These are phyloP conservation scores for Myotis planiceps DNA, from an alignment of 2,797 vertebrate species.

Conservation along the genomic window DNA sequence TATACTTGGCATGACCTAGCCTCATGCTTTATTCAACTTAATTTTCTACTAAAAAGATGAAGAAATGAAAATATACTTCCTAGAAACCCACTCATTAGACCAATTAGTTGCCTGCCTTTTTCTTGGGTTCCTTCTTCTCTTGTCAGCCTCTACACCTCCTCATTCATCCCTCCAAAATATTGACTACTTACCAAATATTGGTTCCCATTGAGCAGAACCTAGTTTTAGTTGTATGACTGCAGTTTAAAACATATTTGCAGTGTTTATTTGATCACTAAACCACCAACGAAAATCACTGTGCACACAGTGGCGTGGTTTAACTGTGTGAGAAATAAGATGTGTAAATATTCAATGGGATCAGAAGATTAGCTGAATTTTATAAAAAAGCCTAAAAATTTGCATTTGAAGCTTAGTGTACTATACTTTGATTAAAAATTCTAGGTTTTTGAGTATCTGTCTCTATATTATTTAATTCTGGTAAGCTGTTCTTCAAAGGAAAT, in stretches of 20 bases:
- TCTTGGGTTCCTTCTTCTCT: neutral
- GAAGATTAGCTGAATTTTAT: constrained; percentile 42
- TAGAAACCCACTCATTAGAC: neutral
- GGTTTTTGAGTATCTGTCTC: constrained; percentile 43
- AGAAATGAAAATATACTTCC: neutral
- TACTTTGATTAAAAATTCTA: constrained; percentile 58
- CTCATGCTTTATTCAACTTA: neutral
- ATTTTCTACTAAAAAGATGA: neutral
- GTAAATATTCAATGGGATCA: constrained; percentile 53
- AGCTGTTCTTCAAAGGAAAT: constrained; percentile 62
- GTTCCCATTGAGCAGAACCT: neutral
- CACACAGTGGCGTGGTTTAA: constrained; percentile 44
- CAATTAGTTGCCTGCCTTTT: neutral
- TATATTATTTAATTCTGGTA: constrained; percentile 55
- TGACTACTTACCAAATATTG: neutral
- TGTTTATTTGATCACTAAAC: constrained; percentile 54
- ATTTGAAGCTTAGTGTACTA: constrained; percentile 41
- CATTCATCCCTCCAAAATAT: neutral
- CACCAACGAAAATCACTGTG: constrained; percentile 51
- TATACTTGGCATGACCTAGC: neutral
- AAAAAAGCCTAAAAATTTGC: constrained; percentile 61
- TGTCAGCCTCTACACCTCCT: neutral
- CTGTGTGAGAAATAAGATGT: constrained; percentile 57
- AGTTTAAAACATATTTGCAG: neutral
- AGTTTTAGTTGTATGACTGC: neutral